A percentile compares a stretch with the other conserved stretches of the same genome.
phyloP scores from a whole-genome alignment of 1,140 invertebrate species.

The Drosophila kurseongensis region DNA sequence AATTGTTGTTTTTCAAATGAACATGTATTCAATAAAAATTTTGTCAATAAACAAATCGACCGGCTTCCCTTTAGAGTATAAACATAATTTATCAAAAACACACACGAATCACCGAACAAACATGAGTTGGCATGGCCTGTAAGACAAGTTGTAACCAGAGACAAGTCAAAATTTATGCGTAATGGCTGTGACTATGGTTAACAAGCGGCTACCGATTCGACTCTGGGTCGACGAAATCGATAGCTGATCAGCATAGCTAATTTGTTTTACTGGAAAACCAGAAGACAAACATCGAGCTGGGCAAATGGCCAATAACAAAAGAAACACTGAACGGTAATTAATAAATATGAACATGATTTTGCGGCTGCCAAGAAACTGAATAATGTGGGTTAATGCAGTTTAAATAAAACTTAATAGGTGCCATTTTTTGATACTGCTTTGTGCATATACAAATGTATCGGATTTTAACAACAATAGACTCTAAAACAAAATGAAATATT shows the following conservation, averaged over 20 bases:
- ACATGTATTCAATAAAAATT: background rate
- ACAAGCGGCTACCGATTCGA: slow-evolving; percentile 49
- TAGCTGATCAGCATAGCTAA: slow-evolving; percentile 57
- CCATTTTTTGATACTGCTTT: slow-evolving; percentile 1
- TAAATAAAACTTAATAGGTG: slow-evolving; percentile 11
- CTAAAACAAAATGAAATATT: no score
- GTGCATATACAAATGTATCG: no score
- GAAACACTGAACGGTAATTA: slow-evolving; percentile 18
- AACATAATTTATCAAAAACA: slow-evolving; percentile 36
- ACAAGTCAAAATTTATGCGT: slow-evolving; percentile 60
- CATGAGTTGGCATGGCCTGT: slow-evolving; percentile 30
- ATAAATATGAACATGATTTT: slow-evolving; percentile 21
- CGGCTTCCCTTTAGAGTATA: slow-evolving; percentile 16
- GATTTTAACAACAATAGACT: no score
- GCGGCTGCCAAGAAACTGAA: slow-evolving; percentile 27
- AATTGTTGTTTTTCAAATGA: background rate
- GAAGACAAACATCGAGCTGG: slow-evolving; percentile 24
- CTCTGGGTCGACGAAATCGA: slow-evolving; percentile 49
- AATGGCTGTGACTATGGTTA: slow-evolving; percentile 44
- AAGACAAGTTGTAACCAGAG: slow-evolving; percentile 53
- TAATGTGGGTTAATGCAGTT: slow-evolving; percentile 24
- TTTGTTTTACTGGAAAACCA: slow-evolving; percentile 25
- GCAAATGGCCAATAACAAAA: slow-evolving; percentile 30
- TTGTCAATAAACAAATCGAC: background rate
- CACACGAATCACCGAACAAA: slow-evolving; percentile 19